Base-by-base conservation (phyloP, 1,140 invertebrate species). In the Reticulitermes speratus region DNA sequence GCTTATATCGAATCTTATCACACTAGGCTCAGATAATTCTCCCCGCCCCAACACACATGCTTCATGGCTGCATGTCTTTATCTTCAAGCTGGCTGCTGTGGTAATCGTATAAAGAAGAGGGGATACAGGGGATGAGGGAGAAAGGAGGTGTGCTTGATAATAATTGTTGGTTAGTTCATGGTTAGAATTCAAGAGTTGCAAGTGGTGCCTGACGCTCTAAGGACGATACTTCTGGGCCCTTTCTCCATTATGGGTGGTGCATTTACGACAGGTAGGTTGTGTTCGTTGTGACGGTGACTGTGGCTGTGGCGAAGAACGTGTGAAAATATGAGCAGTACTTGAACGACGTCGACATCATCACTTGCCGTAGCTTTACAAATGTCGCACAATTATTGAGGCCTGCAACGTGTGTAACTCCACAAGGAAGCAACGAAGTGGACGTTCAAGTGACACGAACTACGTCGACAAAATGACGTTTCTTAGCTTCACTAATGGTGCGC, bases 61-160 rank as follows among this genome's bases (percentile, higher is more conserved):
- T 25, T 75, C n/a, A 75, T 75, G 16, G n/a, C 65, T 75, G 65
- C 65, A 75, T 75, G 65, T 30, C n/a, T 30, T 30, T 75, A 75
- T 75, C 65, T 75, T 30, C 38, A 75, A 75, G 65, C n/a, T 12
- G 65, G 65, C 65, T 75, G 65, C 65, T 75, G 65, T 75, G 65
- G n/a, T 75, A 75, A 75, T 75, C 25, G n/a, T 19, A 75, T 25
- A 75, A 75, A 75, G 25, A 75, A 75, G 65, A 75, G 65, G 65
- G 65, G 65, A 30, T n/a, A 55, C 52, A 19, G 52, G 52, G 16
- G 19, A 55, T 55, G 52, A 55, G 65, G 25, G 65, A 75, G n/a
- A 30, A 8, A n/a, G 65, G 65, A 75, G 65, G 65, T 75, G 65
- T 75, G 65, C 25, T 75, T 75, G 65, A 75, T 75, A 75, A 75